phyloP scores from a whole-genome alignment of 2,888 invertebrate species.

The Melanargia galathea region DNA sequence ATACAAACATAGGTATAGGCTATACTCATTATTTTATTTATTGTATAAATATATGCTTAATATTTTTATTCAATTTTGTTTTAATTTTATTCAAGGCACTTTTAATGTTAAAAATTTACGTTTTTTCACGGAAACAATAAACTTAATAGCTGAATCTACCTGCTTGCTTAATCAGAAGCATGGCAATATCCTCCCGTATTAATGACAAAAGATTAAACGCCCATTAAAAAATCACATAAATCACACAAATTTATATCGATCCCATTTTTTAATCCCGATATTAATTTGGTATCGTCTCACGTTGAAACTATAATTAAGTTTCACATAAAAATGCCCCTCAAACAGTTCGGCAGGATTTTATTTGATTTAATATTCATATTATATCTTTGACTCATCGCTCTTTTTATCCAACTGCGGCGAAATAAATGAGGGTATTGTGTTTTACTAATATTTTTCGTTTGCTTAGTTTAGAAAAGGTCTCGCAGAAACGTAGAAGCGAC shows the following conservation, averaged over 20 bases:
- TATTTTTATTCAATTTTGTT: too few relatives aligned
- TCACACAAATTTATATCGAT: conserved; percentile 74
- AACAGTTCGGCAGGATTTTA: conserved; percentile 60
- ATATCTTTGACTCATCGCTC: conserved; percentile 44
- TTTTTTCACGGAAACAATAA: conserved; percentile 7
- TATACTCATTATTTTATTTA: too few relatives aligned
- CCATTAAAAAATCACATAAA: conserved; percentile 69
- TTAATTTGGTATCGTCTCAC: conserved; percentile 75
- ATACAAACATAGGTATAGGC: too few relatives aligned
- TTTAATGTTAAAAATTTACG: not conserved
- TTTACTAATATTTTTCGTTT: too few relatives aligned
- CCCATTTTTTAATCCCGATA: conserved; percentile 73
- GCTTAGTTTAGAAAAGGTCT: too few relatives aligned
- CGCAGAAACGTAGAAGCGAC: too few relatives aligned
- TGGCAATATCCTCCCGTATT: conserved; percentile 17
- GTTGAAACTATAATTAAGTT: conserved; percentile 77
- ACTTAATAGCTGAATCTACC: conserved; percentile 5
- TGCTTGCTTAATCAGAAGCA: conserved; percentile 20
- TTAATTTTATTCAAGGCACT: too few relatives aligned
- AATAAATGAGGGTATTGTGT: not conserved
- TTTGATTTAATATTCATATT: conserved; percentile 68
- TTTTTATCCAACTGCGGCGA: not conserved
- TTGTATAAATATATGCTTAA: too few relatives aligned
- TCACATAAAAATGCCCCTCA: conserved; percentile 65
- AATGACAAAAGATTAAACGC: conserved; percentile 55